A percentile compares a stretch with the other conserved stretches of the same genome.
phyloP scores from a whole-genome alignment of 2,888 invertebrate genomes.

The Plemyria rubiginata region DNA sequence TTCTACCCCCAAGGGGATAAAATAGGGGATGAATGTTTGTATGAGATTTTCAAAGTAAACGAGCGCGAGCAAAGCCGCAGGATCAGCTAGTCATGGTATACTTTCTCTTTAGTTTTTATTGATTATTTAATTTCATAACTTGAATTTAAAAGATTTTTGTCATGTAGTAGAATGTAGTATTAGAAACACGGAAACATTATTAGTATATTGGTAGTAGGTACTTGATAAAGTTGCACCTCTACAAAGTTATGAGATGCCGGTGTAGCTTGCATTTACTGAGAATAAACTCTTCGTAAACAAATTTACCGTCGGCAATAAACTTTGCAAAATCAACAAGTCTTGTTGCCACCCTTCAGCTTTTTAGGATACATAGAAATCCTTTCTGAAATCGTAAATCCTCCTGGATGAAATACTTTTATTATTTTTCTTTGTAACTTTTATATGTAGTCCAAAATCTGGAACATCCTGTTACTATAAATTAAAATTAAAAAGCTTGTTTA shows the following conservation, averaged over 20 bases:
- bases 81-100: too few relatives aligned
- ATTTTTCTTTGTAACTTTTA: background rate
- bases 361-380: background rate
- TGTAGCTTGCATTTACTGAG: constrained; percentile 7
- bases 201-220: background rate
- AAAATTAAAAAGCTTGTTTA: too few relatives aligned
- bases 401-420: too few relatives aligned
- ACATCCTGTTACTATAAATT: too few relatives aligned
- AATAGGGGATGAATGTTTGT: too few relatives aligned
- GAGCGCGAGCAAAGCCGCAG: too few relatives aligned
- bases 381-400: background rate
- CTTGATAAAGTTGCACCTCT: constrained; percentile 1
- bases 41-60: too few relatives aligned
- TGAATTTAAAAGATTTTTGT: background rate
- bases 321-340: constrained; percentile 60
- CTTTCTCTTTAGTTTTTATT: too few relatives aligned
- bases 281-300: constrained; percentile 44
- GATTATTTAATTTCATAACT: too few relatives aligned
- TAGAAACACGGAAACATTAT: background rate
- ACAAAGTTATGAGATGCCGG: background rate
- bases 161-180: too few relatives aligned
- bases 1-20: too few relatives aligned
- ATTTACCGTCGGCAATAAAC: constrained; percentile 51
- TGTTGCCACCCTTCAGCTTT: constrained; percentile 35
- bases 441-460: background rate